Evolutionary conservation across 2,797 vertebrate species (phyloP), one percentile per base, ranked within the genome.

Genomic region (Anguilla marmorata): DNA sequence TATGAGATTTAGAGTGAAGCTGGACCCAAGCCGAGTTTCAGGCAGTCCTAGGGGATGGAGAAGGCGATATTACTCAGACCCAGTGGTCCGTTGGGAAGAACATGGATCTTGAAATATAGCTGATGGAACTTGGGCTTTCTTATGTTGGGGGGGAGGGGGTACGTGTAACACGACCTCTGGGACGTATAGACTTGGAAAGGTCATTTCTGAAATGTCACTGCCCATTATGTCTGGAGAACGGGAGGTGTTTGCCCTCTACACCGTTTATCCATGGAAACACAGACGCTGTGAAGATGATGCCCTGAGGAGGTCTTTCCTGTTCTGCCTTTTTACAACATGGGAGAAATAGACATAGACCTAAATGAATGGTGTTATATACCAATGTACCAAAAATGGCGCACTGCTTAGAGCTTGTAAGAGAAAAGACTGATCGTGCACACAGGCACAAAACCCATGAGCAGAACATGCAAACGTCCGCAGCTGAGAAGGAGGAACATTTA

Each of bases 161-260:
- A 21, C 16, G 58, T 63, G 21, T 37, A 50, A 66, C 30, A 50
- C 21, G 63, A 89, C 87, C 87, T 86, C 30, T 56, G 87, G 87
- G 48, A 74, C 33, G 48, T 52, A 86, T 41, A 83, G 69, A 45
- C 37, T 19, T 85, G 56, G 63, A 86, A 85, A 90, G 72, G 69
- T 87, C 88, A 87, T 54, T 76, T 45, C 83, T 82, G 63, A 88
- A 82, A 89, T 87, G 89, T 88, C 86, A 87, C 58, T 72, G 86
- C 45, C 80, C 74, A 87, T 88, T 87, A 87, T 54, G 72, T 27
- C 54, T 66, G 69, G 56, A 87, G 33, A 83, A 74, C 80, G 50
- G 19, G 33, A 48, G 54, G 33, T 66, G 52, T 56, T 88, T 86
- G 80, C 50, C 54, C 41, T 86, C 14, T 88, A 48, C 7, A 4